Conservation (phyloP, 2,113 vertebrate genomes). For the Patagioenas fasciata region DNA sequence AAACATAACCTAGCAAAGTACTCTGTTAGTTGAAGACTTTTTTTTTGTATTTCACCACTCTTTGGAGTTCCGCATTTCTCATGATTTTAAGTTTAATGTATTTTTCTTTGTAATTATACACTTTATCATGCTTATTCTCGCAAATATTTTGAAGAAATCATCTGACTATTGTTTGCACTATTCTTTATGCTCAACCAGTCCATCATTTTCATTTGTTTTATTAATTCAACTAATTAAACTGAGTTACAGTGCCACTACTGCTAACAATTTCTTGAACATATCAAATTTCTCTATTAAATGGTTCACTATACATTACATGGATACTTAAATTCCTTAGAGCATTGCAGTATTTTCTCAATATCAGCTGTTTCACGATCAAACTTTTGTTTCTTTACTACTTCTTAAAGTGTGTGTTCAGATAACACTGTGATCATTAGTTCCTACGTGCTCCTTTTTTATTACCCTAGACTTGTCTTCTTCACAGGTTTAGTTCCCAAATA, state of each 20-base stretch:
- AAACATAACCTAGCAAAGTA: background rate
- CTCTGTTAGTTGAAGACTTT: background rate
- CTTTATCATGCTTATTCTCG: background rate
- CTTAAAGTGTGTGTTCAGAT: background rate
- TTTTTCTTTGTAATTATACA: background rate
- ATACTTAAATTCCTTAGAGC: background rate
- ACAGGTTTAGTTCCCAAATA: background rate
- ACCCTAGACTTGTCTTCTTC: background rate
- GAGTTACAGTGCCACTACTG: background rate
- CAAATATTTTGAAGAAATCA: background rate
- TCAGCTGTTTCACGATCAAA: background rate
- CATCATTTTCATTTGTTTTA: background rate
- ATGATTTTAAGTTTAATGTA: background rate
- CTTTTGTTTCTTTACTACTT: background rate
- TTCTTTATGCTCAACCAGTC: background rate
- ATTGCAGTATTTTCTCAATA: background rate
- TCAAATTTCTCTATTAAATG: conserved; percentile 16
- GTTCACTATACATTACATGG: background rate
- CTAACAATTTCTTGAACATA: conserved; percentile 21
- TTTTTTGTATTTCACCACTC: background rate
- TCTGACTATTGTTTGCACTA: background rate
- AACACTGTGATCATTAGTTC: background rate
- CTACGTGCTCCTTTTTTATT: background rate
- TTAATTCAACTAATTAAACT: conserved; percentile 19
- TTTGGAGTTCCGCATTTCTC: background rate